Evolutionary conservation across 2,888 invertebrate species (phyloP).

Genomic region (Panorpa germanica): DNA sequence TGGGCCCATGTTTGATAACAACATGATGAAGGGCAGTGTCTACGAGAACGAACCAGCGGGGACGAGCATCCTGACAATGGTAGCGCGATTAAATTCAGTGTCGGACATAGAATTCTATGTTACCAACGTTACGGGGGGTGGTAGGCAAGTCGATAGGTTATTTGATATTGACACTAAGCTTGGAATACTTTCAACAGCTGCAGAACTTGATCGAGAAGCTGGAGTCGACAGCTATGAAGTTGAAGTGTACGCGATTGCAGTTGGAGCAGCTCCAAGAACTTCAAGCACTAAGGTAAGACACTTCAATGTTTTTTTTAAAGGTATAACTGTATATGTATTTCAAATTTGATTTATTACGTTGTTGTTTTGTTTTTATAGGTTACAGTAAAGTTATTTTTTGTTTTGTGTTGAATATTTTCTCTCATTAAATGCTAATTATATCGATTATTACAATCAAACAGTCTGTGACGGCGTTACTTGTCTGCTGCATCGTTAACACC

Average conservation of each 20-base stretch:
- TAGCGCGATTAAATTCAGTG: constrained; percentile 41
- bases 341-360: too few species aligned
- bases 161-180: constrained; percentile 81
- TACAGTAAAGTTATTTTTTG: too few species aligned
- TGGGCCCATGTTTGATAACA: constrained; percentile 40
- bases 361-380: too few species aligned
- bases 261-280: constrained; percentile 50
- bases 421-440: too few species aligned
- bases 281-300: constrained; percentile 65
- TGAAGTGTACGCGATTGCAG: constrained; percentile 67
- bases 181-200: constrained; percentile 75
- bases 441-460: too few species aligned
- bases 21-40: constrained; percentile 55
- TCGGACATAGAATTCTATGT: constrained; percentile 76
- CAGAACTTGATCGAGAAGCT: constrained; percentile 64
- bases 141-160: constrained; percentile 65
- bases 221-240: constrained; percentile 68
- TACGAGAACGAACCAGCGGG: constrained; percentile 80
- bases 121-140: constrained; percentile 61
- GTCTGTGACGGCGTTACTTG: too few species aligned
- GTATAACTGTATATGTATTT: not conserved
- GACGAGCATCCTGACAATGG: constrained; percentile 65
- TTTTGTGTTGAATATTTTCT: too few species aligned
- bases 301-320: not conserved
- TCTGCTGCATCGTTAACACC: too few species aligned